Base-by-base conservation (phyloP, 2,113 vertebrate genomes). In the Parotia lawesii region DNA sequence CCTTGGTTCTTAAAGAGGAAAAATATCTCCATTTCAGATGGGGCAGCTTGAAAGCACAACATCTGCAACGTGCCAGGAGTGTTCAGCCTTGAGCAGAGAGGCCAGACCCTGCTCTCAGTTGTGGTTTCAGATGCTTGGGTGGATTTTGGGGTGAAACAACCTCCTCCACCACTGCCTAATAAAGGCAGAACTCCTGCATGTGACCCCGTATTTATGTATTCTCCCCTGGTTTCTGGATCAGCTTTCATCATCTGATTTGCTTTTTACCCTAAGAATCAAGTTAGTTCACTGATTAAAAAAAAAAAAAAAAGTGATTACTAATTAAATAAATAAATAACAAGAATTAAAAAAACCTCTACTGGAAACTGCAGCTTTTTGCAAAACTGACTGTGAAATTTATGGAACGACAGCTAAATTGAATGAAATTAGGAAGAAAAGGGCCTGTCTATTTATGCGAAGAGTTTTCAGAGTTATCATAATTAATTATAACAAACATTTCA, bases 351-450 rank as follows among this genome's bases (percentile, higher is more conserved):
- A 62, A 3, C 17, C 53, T 42, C n/a, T 4, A 4, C 85, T 74
- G 72, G 75, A 84, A 96, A 77, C 51, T 44, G 65, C 83, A 64
- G 85, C 88, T 61, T 87, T 90, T 91, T 75, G 58, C 71, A 91
- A 47, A 87, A 66, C n/a, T 0, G 7, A 71, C 75, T 93, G 90
- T 89, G 92, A 94, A 92, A 93, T 93, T 83, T 83, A 83, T 67
- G 94, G 94, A 94, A 96, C 64, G 35, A 33, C 79, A 71, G 79
- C 92, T 76, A 92, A 92, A 94, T 86, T 18, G 94, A 93, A 74
- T 40, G 72, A 84, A 90, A 93, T 94, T 35, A 80, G 79, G 76
- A 90, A 93, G 94, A 90, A 95, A 95, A 95, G 90, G 69, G 88
- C 75, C 47, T 74, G 83, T 42, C 94, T 91, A 60, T 92, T 92